phyloP scores from a whole-genome alignment of 2,113 vertebrate genomes.

The Phaetusa simplex region DNA sequence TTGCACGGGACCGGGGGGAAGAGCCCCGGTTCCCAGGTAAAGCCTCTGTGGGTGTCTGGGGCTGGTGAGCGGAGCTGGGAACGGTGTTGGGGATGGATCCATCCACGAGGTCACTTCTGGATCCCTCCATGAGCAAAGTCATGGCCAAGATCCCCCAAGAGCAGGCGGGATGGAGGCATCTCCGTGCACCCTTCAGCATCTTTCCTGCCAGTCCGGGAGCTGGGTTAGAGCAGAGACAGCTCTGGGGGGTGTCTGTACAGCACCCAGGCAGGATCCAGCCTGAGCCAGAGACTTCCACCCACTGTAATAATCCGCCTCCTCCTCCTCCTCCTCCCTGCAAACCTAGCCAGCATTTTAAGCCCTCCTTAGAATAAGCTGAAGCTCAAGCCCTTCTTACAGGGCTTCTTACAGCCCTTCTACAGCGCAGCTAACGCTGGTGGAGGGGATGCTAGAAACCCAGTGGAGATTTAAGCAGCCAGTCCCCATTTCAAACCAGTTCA shows the following conservation, averaged over 20 bases:
- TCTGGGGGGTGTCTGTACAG: background rate
- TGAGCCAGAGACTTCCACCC: background rate
- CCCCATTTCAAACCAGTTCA: background rate
- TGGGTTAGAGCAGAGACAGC: background rate
- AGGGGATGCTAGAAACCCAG: background rate
- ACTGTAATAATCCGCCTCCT: background rate
- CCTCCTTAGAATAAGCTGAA: background rate
- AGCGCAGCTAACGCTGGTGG: background rate
- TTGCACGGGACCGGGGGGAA: fast-evolving
- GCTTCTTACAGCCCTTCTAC: too few relatives aligned
- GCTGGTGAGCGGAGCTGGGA: background rate
- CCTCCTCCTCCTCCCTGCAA: background rate
- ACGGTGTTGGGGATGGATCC: background rate
- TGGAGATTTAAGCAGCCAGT: background rate
- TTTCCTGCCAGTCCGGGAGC: background rate
- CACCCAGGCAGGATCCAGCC: background rate
- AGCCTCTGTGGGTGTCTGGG: background rate
- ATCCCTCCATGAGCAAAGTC: background rate
- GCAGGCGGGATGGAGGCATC: background rate
- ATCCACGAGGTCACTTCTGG: background rate
- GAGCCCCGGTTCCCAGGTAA: background rate
- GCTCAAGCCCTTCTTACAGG: background rate
- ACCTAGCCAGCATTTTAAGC: background rate
- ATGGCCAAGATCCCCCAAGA: background rate
- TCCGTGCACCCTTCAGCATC: background rate